phyloP scores from a whole-genome alignment of 1,140 invertebrate genomes.

The Drosophila murphyi region DNA sequence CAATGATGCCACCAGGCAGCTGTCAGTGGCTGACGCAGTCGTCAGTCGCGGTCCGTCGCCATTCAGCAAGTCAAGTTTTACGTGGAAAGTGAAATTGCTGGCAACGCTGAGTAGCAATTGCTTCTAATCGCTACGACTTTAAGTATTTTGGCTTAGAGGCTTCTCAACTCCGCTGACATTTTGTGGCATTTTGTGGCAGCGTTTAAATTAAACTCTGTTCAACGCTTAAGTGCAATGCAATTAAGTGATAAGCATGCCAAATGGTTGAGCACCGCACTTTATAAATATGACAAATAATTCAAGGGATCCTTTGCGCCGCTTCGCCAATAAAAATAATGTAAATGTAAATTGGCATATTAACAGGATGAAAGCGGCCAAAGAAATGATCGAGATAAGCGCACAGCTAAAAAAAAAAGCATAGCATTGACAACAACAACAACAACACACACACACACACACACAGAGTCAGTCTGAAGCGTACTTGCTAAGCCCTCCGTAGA shows the following conservation, averaged over 20 bases:
- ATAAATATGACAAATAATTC: constrained; percentile 68
- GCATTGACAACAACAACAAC: constrained; percentile 38
- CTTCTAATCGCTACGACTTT: constrained; percentile 75
- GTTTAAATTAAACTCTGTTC: constrained; percentile 63
- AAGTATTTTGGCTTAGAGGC: constrained; percentile 41
- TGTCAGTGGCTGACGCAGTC: constrained; percentile 24
- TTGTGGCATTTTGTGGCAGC: constrained; percentile 39
- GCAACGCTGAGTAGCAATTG: constrained; percentile 69
- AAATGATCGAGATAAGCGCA: constrained; percentile 76
- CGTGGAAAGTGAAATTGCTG: constrained; percentile 53
- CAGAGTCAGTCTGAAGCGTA: neutral
- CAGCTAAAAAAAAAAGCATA: constrained; percentile 62
- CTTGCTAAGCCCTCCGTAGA: constrained; percentile 66
- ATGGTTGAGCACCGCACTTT: constrained; percentile 27
- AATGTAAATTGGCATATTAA: constrained; percentile 82
- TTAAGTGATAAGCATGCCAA: constrained; percentile 66
- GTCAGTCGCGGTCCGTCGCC: constrained; percentile 22
- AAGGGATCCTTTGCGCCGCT: constrained; percentile 40
- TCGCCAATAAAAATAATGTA: constrained; percentile 75
- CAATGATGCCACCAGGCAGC: constrained; percentile 48
- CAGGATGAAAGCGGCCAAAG: constrained; percentile 54
- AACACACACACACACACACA: constrained; percentile 12
- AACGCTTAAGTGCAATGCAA: constrained; percentile 46
- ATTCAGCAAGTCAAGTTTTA: constrained; percentile 24
- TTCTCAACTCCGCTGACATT: constrained; percentile 18